A percentile compares a stretch with the other conserved stretches of the same genome.
Evolutionary conservation across 1,140 invertebrate species (phyloP).

Genomic region (Metopolophium dirhodum): DNA sequence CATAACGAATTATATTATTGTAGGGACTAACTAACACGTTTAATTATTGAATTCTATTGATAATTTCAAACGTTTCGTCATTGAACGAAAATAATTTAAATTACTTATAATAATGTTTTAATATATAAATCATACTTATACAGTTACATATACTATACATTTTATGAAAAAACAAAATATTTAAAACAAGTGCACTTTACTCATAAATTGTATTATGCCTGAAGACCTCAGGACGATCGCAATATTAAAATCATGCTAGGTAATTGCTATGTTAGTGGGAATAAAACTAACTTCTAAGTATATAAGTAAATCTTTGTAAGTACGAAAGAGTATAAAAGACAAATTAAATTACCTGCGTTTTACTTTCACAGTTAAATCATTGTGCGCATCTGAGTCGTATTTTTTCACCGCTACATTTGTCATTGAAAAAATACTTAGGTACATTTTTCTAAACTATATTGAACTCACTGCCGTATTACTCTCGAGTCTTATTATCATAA

Average conservation of each 20-base stretch:
- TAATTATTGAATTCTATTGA: background rate
- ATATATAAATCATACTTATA: too few species aligned
- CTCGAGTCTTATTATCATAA: background rate
- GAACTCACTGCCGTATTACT: background rate
- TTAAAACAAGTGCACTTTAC: too few species aligned
- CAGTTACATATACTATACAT: background rate
- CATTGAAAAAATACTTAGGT: background rate
- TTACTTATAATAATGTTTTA: too few species aligned
- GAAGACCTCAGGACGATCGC: background rate
- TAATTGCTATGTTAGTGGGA: background rate
- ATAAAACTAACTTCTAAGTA: background rate
- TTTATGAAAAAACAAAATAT: too few species aligned
- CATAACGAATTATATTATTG: too few species aligned
- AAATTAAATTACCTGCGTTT: background rate
- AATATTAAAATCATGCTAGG: background rate
- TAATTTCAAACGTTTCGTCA: too few species aligned
- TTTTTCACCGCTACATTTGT: background rate
- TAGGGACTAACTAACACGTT: background rate
- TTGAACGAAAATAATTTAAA: too few species aligned
- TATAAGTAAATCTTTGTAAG: background rate
- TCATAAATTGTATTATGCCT: background rate
- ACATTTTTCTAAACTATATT: background rate
- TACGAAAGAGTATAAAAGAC: background rate
- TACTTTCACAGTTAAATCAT: background rate
- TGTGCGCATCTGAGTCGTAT: background rate